phyloP scores from a whole-genome alignment of 2,113 vertebrate species.

The Bufo gargarizans region DNA sequence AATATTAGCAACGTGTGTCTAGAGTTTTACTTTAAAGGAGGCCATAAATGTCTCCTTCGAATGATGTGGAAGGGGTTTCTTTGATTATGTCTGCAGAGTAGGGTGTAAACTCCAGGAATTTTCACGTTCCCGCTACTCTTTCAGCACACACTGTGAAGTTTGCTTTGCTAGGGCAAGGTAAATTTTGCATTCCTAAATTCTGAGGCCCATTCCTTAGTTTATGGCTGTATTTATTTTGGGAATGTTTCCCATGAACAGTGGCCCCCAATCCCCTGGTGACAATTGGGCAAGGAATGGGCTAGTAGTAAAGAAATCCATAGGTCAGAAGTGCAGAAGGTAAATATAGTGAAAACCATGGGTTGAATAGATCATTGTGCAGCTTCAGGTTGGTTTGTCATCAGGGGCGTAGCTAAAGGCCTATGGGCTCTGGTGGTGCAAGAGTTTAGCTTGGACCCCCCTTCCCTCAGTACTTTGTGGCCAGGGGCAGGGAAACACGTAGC shows the following conservation, averaged over 20 bases:
- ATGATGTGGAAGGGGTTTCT: conserved; percentile 11
- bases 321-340: background rate
- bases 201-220: conserved; percentile 31
- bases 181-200: conserved; percentile 40
- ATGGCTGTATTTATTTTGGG: conserved; percentile 29
- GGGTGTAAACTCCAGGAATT: conserved; percentile 39
- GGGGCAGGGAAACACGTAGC: too few relatives aligned
- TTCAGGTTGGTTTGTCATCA: background rate
- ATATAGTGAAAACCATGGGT: background rate
- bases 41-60: background rate
- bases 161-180: conserved; percentile 42
- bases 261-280: background rate
- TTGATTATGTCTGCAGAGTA: conserved; percentile 25
- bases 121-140: conserved; percentile 34
- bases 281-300: background rate
- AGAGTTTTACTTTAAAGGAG: conserved; percentile 10
- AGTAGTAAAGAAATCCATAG: background rate
- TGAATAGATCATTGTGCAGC: background rate
- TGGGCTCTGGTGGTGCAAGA: too few relatives aligned
- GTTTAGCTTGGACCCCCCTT: too few relatives aligned
- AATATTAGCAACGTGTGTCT: conserved; percentile 1
- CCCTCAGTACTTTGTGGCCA: too few relatives aligned
- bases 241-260: background rate
- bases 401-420: too few relatives aligned
- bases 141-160: conserved; percentile 48